Conservation (phyloP, 2,888 invertebrate species). For the Drosophila phalerata region DNA sequence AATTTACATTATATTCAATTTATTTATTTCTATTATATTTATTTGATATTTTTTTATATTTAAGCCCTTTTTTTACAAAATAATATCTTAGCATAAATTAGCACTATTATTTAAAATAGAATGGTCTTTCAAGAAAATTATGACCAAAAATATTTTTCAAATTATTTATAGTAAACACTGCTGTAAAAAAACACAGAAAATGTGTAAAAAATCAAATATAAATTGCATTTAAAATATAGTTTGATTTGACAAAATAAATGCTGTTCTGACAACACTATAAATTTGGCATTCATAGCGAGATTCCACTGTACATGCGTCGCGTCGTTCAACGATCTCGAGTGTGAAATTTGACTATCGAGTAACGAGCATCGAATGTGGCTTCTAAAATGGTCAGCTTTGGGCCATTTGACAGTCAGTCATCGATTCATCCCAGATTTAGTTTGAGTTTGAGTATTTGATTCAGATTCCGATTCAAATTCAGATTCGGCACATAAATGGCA, state of each 20-base stretch:
- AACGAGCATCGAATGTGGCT: conserved; percentile 36
- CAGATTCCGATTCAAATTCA: neutral
- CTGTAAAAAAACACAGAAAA: too few species aligned
- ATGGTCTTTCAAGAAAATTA: too few species aligned
- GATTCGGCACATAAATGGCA: conserved; percentile 47
- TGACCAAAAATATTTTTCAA: too few species aligned
- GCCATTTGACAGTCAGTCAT: conserved; percentile 25
- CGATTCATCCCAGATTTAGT: conserved; percentile 32
- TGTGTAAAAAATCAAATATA: too few species aligned
- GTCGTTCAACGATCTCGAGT: conserved; percentile 38
- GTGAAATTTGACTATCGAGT: conserved; percentile 45
- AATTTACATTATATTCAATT: too few species aligned
- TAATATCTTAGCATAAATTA: too few species aligned
- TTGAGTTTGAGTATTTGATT: conserved; percentile 3
- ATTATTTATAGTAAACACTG: too few species aligned
- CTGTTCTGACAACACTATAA: neutral
- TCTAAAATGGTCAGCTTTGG: conserved; percentile 73
- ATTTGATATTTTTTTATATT: too few species aligned
- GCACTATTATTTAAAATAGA: too few species aligned
- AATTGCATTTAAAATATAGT: too few species aligned
- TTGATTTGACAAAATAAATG: neutral
- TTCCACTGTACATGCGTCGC: conserved; percentile 6
- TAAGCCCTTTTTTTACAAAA: too few species aligned
- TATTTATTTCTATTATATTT: too few species aligned
- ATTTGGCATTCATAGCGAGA: neutral